Conservation (phyloP, 2,888 invertebrate species). For the Sphecodes monilicornis region DNA sequence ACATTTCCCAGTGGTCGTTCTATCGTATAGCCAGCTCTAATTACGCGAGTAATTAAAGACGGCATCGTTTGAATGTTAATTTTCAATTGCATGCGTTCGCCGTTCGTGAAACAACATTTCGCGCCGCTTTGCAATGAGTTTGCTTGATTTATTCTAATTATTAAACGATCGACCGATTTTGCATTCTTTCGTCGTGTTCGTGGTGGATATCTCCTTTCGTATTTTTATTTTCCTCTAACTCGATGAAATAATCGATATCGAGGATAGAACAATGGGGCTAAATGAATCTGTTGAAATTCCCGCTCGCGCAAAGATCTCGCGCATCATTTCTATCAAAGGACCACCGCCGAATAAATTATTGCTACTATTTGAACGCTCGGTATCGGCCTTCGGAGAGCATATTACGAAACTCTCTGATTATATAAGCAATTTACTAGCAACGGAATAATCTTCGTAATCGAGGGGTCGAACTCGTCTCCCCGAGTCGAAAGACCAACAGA, state of each 20-base stretch:
- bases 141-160: not conserved
- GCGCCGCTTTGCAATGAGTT: not conserved
- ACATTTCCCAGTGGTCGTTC: not conserved
- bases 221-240: not conserved
- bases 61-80: conserved; percentile 2
- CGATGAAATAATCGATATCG: not conserved
- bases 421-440: not conserved
- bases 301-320: not conserved
- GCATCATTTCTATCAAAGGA: not conserved
- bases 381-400: conserved; percentile 5
- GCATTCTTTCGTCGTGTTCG: not conserved
- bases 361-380: not conserved
- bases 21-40: not conserved
- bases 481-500: not conserved
- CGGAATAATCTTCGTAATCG: not conserved
- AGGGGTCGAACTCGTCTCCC: not conserved
- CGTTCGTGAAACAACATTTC: not conserved
- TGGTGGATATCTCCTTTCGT: not conserved
- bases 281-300: not conserved
- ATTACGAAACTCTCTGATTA: conserved; percentile 12
- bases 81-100: not conserved
- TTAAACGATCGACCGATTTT: not conserved
- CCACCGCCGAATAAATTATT: conserved; percentile 4
- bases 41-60: not conserved
- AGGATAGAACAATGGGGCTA: not conserved